These are phyloP conservation scores for Gouania willdenowi DNA, from an alignment of 2,797 vertebrate species.

Conservation along the genomic window DNA sequence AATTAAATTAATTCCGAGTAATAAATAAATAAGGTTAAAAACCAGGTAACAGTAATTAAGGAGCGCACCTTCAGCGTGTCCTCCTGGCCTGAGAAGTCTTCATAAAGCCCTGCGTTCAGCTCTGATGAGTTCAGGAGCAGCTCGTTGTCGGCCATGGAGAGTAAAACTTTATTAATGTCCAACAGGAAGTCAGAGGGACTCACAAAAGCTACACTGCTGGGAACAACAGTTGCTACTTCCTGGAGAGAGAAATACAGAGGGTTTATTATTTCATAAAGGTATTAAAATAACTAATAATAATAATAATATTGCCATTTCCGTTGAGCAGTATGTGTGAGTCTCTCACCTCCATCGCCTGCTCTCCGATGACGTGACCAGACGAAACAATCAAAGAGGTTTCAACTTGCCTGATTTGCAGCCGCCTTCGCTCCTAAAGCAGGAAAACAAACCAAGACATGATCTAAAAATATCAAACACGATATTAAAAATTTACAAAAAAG, in stretches of 20 bases:
- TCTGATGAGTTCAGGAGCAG: constrained; percentile 87
- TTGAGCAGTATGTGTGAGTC: neutral
- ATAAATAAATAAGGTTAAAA: no score
- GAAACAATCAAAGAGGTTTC: constrained; percentile 57
- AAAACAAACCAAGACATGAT: neutral
- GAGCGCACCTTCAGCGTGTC: constrained; percentile 85
- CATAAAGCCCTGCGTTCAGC: constrained; percentile 82
- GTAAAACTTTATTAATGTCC: constrained; percentile 89
- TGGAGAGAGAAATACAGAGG: constrained; percentile 7
- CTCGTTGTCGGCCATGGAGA: constrained; percentile 86
- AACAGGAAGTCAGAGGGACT: constrained; percentile 84
- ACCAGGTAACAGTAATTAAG: no score
- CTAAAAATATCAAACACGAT: neutral
- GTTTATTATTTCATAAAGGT: no score
- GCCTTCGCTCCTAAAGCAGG: constrained; percentile 67
- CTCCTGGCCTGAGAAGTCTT: constrained; percentile 90
- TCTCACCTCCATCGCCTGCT: constrained; percentile 58
- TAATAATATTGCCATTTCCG: no score
- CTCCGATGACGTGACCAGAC: constrained; percentile 57
- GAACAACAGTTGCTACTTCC: constrained; percentile 41
- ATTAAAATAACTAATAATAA: no score
- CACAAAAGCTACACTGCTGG: constrained; percentile 28
- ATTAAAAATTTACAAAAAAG: no score
- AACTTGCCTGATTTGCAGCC: constrained; percentile 59
- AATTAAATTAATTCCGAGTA: no score